phyloP scores from a whole-genome alignment of 2,888 invertebrate species.

The Chirona hameri region DNA sequence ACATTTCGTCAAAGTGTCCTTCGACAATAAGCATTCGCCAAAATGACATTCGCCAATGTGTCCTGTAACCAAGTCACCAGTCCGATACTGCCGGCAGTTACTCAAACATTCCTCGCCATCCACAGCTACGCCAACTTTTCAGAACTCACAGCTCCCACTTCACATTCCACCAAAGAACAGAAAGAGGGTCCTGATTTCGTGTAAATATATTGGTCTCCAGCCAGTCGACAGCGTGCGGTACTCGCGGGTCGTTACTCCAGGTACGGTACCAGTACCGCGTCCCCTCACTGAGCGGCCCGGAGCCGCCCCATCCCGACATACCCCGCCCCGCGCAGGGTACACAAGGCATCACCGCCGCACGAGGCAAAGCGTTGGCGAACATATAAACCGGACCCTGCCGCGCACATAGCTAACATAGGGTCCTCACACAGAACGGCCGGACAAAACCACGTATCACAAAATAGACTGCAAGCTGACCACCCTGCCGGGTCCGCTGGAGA shows the following conservation, averaged over 20 bases:
- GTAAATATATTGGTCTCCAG: constrained; percentile 13
- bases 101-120: too few relatives aligned
- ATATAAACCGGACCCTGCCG: not conserved
- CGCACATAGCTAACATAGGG: not conserved
- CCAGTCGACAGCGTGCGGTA: not conserved
- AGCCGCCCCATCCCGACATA: too few relatives aligned
- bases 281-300: too few relatives aligned
- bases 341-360: not conserved
- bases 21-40: too few relatives aligned
- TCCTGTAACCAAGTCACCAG: too few relatives aligned
- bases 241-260: not conserved
- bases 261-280: not conserved
- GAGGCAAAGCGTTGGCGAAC: not conserved
- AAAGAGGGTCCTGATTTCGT: not conserved
- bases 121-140: too few relatives aligned
- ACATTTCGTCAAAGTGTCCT: too few relatives aligned
- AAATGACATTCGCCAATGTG: too few relatives aligned
- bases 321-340: too few relatives aligned
- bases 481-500: not conserved
- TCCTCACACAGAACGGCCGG: not conserved
- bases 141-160: too few relatives aligned
- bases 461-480: not conserved
- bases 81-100: too few relatives aligned
- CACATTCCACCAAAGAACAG: too few relatives aligned
- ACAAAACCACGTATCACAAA: constrained; percentile 10